These are phyloP conservation scores for Cardiocondyla obscurior DNA, from an alignment of 1,140 invertebrate species.

Conservation along the genomic window DNA sequence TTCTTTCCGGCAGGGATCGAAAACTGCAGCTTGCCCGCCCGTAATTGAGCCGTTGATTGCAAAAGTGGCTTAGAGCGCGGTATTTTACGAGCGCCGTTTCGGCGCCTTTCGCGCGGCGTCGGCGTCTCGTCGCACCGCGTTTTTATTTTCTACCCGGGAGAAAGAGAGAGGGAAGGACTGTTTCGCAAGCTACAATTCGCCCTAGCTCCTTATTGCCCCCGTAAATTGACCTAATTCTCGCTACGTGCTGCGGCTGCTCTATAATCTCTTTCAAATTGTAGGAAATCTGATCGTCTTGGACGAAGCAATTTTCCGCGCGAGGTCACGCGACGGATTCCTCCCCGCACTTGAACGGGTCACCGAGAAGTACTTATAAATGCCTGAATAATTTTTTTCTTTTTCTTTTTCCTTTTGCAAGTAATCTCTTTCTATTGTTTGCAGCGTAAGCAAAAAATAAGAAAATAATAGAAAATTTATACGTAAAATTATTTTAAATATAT, in stretches of 20 bases:
- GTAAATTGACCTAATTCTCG: constrained; percentile 47
- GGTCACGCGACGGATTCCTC: constrained; percentile 46
- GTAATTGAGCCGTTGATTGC: constrained; percentile 70
- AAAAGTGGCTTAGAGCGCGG: constrained; percentile 58
- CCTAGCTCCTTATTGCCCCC: constrained; percentile 26
- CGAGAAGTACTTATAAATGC: constrained; percentile 14
- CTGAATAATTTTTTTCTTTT: constrained; percentile 9
- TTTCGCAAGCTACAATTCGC: constrained; percentile 48
- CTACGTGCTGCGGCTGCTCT: constrained; percentile 52
- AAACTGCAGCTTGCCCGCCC: constrained; percentile 22
- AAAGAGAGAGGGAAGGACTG: neutral
- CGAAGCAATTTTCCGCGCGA: constrained; percentile 50
- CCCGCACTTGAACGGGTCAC: neutral
- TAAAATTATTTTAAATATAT: neutral
- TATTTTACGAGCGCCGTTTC: constrained; percentile 63
- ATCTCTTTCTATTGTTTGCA: too few species aligned
- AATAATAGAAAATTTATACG: too few species aligned
- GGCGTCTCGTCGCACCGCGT: constrained; percentile 16
- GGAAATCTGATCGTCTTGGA: constrained; percentile 52
- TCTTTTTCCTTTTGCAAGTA: neutral
- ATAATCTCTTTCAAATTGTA: constrained; percentile 58
- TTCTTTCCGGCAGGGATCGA: constrained; percentile 20
- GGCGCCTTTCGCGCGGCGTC: constrained; percentile 46
- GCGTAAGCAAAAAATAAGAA: too few species aligned
- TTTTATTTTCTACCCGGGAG: constrained; percentile 51